Base-by-base conservation (phyloP, 2,888 invertebrate genomes). In the Hypomecis atomaria region DNA sequence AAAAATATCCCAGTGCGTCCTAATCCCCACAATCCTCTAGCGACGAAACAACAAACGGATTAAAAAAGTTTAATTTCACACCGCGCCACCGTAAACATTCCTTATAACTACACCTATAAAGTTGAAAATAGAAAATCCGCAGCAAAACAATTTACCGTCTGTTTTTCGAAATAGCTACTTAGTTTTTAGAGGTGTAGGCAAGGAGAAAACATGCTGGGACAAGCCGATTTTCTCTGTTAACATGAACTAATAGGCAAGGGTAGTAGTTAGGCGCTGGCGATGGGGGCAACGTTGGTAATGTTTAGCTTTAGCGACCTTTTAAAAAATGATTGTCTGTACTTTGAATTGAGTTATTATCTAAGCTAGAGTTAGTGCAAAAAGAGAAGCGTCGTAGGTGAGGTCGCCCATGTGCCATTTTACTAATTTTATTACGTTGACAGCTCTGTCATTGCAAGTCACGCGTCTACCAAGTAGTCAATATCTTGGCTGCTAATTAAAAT, bases 1-100 rank as follows among this genome's bases (percentile, higher is more conserved):
- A 43, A 10, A 47, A 40, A 13, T 5, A 40, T 23, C 44, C 8
- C 8, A 38, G n/a, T 56, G 56, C 9, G 38, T 5, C 4, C 1
- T 11, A 5, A 48, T 33, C 47, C 36, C 45, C 50, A 54, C 57
- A 60, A 65, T 65, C 59, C 61, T 43, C 63, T 33, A 37, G 60
- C 53, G 60, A 44, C 60, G 43, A 53, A 64, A 58, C 62, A 58
- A 61, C 60, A 61, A 60, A 48, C 11, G 65, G 53, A 65, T 65
- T 65, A 61, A 65, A 59, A 65, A 61, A 61, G 56, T 65, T 65
- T 60, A 40, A 38, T 48, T 59, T 59, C 37, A 11, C 44, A 11
- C 40, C 33, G 44, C 44, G 40, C 55, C 6, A 13, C 45, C 43
- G 50, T 52, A 45, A 58, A 54, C 38, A 54, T 43, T 48, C 59